Evolutionary conservation across 2,113 vertebrate species (phyloP), one percentile per base, ranked within the genome.

Genomic region (Pseudonaja textilis): DNA sequence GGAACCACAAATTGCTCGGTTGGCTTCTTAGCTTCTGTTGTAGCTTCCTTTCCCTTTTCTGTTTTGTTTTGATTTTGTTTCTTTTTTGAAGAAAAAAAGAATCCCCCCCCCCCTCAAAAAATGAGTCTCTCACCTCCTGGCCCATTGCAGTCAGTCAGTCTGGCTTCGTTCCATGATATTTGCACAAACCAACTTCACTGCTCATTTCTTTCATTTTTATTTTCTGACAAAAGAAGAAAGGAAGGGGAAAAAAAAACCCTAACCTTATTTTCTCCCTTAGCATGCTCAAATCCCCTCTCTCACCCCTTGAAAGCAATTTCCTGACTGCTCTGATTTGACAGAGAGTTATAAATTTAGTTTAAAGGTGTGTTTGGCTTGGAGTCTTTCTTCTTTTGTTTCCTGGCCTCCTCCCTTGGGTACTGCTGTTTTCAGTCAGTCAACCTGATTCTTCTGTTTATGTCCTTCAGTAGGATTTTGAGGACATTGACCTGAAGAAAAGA

Each of bases 281-380:
- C 59, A 81, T 57, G 39, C 61, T 89, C 52, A 64, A 54, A 86
- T 90, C 93, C 64, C 61, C 93, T 90, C 90, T 91, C 93, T 96
- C 89, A 93, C 90, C 64, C 94, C 94, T 96, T 94, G 9, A 95
- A 95, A 95, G 94, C 89, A 93, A 89, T 90, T 90, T 95, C 96
- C 93, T 87, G 85, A 94, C 93, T 94, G 74, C 94, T 95, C 96
- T 92, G 18, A 90, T 93, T 90, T 88, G 34, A 10, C 90, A 22
- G 91, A 45, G 92, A 3, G 10, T 94, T 96, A 95, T 64, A 96
- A 96, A 96, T 94, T 96, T 93, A 92, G 91, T 93, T 95, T 92
- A 93, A 96, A 95, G 91, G 61, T 81, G 18, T 42, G 74, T 81
- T 39, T 42, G 6, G 39, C 61, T 89, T 55, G 16, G 95, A 91